These are phyloP conservation scores for Ctena decussata DNA, from an alignment of 2,888 invertebrate genomes.

Conservation along the genomic window DNA sequence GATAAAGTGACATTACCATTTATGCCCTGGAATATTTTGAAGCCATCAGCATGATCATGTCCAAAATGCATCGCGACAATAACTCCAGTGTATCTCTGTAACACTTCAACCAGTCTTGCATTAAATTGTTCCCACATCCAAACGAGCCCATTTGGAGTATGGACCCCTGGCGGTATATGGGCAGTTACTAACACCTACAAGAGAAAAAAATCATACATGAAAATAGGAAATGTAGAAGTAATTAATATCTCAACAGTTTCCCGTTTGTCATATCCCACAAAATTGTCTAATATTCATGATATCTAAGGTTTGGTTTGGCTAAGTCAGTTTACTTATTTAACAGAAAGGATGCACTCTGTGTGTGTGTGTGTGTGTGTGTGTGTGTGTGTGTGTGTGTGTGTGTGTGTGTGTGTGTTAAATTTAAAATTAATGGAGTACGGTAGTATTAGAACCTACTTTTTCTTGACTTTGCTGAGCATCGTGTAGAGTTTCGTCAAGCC, in stretches of 20 bases:
- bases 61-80: slow-evolving; percentile 85
- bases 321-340: too few relatives aligned
- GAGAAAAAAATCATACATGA: neutral
- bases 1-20: slow-evolving; percentile 50
- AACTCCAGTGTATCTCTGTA: slow-evolving; percentile 80
- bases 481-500: slow-evolving; percentile 92
- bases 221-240: too few relatives aligned
- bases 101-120: slow-evolving; percentile 79
- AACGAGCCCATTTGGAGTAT: slow-evolving; percentile 56
- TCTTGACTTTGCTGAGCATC: slow-evolving; percentile 92
- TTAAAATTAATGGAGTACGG: too few relatives aligned
- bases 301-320: too few relatives aligned
- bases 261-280: too few relatives aligned
- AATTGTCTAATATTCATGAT: too few relatives aligned
- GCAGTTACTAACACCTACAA: slow-evolving; percentile 73
- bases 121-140: slow-evolving; percentile 86
- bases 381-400: too few relatives aligned
- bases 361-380: too few relatives aligned
- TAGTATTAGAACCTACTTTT: too few relatives aligned
- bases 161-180: slow-evolving; percentile 72
- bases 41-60: slow-evolving; percentile 84
- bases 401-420: too few relatives aligned
- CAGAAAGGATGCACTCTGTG: too few relatives aligned
- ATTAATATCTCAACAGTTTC: too few relatives aligned
- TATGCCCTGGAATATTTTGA: slow-evolving; percentile 75